Conservation (phyloP, 2,797 vertebrate species). For the Eulemur rubriventer region DNA sequence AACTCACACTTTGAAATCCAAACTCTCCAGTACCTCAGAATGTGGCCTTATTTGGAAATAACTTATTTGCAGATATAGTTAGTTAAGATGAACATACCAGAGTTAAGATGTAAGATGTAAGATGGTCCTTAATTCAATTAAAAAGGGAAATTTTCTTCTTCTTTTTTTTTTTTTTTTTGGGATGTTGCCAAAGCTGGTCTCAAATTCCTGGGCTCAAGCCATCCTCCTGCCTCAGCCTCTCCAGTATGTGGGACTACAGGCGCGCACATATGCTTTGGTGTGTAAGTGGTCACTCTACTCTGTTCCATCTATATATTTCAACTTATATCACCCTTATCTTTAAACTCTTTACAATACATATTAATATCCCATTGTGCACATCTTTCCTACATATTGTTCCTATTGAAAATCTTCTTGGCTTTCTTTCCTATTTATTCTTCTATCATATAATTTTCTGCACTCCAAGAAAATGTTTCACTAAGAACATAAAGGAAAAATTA, state of each 20-base stretch:
- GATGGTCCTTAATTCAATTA: not conserved
- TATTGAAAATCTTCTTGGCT: slow-evolving; percentile 17
- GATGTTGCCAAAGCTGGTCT: too few species aligned
- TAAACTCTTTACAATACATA: not conserved
- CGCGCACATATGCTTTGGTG: not conserved
- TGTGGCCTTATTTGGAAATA: not conserved
- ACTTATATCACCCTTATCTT: not conserved
- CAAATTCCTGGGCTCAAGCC: too few species aligned
- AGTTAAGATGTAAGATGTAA: not conserved
- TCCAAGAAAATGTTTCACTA: not conserved
- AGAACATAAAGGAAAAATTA: slow-evolving; percentile 15
- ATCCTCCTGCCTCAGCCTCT: too few species aligned
- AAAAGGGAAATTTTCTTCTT: not conserved
- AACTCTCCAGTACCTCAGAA: not conserved
- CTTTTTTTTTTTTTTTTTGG: too few species aligned
- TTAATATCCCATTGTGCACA: not conserved
- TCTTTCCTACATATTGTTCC: not conserved
- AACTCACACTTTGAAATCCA: not conserved
- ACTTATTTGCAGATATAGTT: not conserved
- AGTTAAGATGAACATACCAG: not conserved
- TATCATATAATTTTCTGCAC: not conserved
- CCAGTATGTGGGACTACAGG: too few species aligned
- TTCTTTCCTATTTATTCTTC: not conserved
- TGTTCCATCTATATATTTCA: not conserved
- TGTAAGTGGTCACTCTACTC: not conserved